phyloP scores from a whole-genome alignment of 1,140 invertebrate species.

The Ips typographus region DNA sequence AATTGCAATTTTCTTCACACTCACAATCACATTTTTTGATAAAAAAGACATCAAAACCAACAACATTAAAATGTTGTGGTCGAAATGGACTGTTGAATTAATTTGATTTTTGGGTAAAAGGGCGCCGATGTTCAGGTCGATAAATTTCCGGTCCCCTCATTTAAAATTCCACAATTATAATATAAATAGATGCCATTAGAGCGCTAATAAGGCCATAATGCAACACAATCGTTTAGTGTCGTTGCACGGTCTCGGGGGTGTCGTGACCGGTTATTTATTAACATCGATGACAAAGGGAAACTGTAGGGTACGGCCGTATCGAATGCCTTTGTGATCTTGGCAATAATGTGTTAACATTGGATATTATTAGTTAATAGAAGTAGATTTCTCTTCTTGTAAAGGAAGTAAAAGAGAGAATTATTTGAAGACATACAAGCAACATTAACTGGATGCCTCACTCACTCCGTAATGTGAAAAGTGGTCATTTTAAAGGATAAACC shows the following conservation, averaged over 20 bases:
- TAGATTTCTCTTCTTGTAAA: too few species aligned
- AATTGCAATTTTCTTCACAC: background rate
- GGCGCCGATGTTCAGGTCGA: background rate
- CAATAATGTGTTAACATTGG: background rate
- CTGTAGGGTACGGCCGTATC: constrained; percentile 9
- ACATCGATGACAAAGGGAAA: constrained; percentile 39
- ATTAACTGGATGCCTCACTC: too few species aligned
- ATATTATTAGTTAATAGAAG: too few species aligned
- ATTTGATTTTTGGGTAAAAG: too few species aligned
- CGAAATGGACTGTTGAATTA: too few species aligned
- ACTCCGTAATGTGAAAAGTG: too few species aligned
- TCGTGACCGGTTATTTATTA: constrained; percentile 53
- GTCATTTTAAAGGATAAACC: too few species aligned
- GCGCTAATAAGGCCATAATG: constrained; percentile 52
- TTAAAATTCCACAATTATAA: constrained; percentile 52
- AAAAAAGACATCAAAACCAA: too few species aligned
- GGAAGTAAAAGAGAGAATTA: too few species aligned
- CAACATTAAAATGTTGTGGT: too few species aligned
- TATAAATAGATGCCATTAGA: constrained; percentile 52
- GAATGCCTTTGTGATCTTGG: constrained; percentile 11
- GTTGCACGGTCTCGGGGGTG: constrained; percentile 46
- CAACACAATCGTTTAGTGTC: constrained; percentile 47
- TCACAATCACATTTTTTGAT: too few species aligned
- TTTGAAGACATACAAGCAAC: too few species aligned
- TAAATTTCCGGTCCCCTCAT: constrained; percentile 40